phyloP scores from a whole-genome alignment of 2,888 invertebrate genomes.

The Agrotis clavis region DNA sequence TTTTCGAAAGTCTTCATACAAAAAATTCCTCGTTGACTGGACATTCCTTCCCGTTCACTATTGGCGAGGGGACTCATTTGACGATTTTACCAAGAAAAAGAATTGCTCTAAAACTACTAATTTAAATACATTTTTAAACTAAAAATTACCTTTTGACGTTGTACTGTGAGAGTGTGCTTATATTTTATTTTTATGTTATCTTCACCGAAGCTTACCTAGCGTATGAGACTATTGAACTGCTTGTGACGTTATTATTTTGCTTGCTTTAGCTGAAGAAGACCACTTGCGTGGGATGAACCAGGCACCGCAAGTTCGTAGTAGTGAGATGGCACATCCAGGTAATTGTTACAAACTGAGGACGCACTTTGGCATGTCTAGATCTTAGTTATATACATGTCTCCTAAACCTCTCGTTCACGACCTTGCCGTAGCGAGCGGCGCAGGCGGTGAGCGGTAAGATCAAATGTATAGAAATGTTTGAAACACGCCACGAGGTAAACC shows the following conservation, averaged over 20 bases:
- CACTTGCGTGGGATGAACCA: conserved; percentile 84
- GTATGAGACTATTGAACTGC: conserved; percentile 63
- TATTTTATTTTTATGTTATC: conserved; percentile 55
- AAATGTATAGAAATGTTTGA: too few relatives aligned
- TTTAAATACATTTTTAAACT: not conserved
- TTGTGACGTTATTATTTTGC: conserved; percentile 72
- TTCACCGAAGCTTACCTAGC: conserved; percentile 52
- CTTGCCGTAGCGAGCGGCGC: not conserved
- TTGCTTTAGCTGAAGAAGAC: conserved; percentile 94
- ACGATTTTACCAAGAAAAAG: too few relatives aligned
- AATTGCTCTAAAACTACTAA: too few relatives aligned
- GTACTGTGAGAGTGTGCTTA: conserved; percentile 61
- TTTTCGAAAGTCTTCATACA: too few relatives aligned
- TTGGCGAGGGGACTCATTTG: too few relatives aligned
- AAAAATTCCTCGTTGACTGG: too few relatives aligned
- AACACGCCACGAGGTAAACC: too few relatives aligned
- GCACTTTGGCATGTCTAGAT: conserved; percentile 17
- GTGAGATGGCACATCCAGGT: conserved; percentile 80
- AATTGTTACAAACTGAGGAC: conserved; percentile 59
- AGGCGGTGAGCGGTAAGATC: too few relatives aligned
- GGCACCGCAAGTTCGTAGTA: conserved; percentile 76
- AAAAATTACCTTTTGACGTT: conserved; percentile 5
- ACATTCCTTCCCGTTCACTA: too few relatives aligned
- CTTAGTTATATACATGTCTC: not conserved
- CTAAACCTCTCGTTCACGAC: too few relatives aligned